Evolutionary conservation across 1,140 invertebrate genomes (phyloP), one percentile per base, ranked within the genome.

Genomic region (Lasioglossum baleicum): DNA sequence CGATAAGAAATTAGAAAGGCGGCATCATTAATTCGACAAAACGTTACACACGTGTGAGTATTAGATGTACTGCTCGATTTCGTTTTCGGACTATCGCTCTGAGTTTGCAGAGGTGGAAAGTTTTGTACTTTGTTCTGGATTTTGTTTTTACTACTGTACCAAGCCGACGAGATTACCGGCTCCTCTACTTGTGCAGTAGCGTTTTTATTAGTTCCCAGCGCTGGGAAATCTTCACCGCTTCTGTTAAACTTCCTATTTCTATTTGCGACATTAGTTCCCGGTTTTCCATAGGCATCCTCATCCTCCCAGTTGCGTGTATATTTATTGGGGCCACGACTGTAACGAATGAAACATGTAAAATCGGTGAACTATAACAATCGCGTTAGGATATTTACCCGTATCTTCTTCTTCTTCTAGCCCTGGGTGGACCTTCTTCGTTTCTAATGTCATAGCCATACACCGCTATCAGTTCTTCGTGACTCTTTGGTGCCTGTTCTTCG

Each of bases 391-490:
- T 87, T 94, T 92, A 97, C 96, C 97, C 97, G 92, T 98, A 98
- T 93, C 96, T 93, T 84, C 97, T 94, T 80, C 97, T 95, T 85
- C 97, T 95, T 67, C 97, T 94, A 0, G 97, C 97, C 86, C 97
- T 95, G 13, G 98, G 97, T 22, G 97, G 96, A 0, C 97, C 97
- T 90, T 99, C 98, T 92, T 98, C 97, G 86, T 96, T 97, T 68
- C 98, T 93, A 71, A 99, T 99, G 89, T 99, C 98, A 93, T 99
- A 99, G 6, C 98, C 98, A 92, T 99, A 99, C 58, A 96, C 94
- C 2, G 96, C 95, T 65, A 98, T 95, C 8, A 99, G 90, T 93
- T 99, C 98, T 48, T 97, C 95, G 11, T 96, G 94, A 35, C 96
- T 96, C 92, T 99, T 99, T 5, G 98, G 98, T 67, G 95, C 95